phyloP scores from a whole-genome alignment of 2,888 invertebrate species.

The Anthophora plumipes region DNA sequence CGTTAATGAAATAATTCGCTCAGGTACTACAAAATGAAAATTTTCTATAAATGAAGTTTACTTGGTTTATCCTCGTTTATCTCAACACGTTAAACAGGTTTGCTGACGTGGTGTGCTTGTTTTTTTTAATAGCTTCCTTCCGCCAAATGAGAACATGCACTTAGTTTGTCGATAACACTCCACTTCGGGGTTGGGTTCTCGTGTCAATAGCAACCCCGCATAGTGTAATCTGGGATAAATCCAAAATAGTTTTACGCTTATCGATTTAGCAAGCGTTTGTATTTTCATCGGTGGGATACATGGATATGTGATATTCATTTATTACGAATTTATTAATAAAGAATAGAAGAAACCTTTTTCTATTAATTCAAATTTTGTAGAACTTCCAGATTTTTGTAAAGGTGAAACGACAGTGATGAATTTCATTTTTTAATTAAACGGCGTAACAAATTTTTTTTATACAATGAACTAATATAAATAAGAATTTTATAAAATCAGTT shows the following conservation, averaged over 20 bases:
- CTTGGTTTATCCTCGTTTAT: constrained; percentile 4
- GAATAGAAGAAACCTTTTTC: no score
- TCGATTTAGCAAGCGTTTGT: neutral
- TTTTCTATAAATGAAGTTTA: constrained; percentile 24
- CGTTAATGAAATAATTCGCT: neutral
- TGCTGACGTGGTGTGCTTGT: constrained; percentile 8
- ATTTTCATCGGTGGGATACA: neutral
- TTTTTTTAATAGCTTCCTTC: constrained; percentile 32
- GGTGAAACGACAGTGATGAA: no score
- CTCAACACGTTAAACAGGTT: constrained; percentile 15
- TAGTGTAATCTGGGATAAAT: constrained; percentile 14
- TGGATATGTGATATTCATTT: neutral
- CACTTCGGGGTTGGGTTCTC: constrained; percentile 8
- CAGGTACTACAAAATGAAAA: neutral
- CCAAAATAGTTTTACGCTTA: constrained; percentile 20
- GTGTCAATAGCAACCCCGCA: constrained; percentile 32
- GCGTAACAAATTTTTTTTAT: no score
- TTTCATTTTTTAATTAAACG: no score
- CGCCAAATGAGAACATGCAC: constrained; percentile 33
- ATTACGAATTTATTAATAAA: no score
- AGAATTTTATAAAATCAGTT: no score
- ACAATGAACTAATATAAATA: no score
- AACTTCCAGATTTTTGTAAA: no score
- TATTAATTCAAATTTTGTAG: no score
- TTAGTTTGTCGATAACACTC: constrained; percentile 49